Conservation (phyloP, 2,888 invertebrate genomes). For the Pachycephus smyrnensis region DNA sequence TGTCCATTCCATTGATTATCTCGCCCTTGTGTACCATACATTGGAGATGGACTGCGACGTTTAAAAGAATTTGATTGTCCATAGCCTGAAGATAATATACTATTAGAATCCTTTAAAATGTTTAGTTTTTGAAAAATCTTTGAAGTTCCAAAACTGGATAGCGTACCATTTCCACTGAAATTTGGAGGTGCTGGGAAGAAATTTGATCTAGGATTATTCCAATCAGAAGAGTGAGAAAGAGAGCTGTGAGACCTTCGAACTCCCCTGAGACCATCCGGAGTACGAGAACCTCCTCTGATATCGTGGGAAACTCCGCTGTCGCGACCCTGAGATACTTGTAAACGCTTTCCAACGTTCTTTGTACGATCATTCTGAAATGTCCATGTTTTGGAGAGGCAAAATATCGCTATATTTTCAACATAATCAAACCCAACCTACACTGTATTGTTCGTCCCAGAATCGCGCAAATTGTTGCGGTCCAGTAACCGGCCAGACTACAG, state of each 20-base stretch:
- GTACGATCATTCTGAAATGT: conserved; percentile 41
- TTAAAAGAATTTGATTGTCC: conserved; percentile 48
- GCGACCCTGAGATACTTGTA: conserved; percentile 48
- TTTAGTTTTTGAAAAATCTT: neutral
- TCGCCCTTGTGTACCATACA: conserved; percentile 47
- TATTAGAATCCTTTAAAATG: neutral
- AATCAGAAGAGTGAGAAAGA: conserved; percentile 46
- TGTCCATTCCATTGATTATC: conserved; percentile 59
- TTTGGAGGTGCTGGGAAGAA: conserved; percentile 39
- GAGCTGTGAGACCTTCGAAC: conserved; percentile 56
- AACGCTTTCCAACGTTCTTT: conserved; percentile 47
- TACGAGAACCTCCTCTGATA: conserved; percentile 38
- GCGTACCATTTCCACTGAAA: conserved; percentile 41
- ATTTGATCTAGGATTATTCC: conserved; percentile 42
- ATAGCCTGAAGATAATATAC: conserved; percentile 35
- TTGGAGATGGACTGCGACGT: conserved; percentile 59
- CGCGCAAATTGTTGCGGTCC: conserved; percentile 45
- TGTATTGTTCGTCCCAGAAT: conserved; percentile 52
- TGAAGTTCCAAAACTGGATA: neutral
- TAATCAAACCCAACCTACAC: conserved; percentile 27
- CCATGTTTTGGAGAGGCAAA: neutral
- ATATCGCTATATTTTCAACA: neutral
- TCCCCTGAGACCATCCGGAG: conserved; percentile 57
- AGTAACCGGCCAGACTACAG: conserved; percentile 48
- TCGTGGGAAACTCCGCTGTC: conserved; percentile 32